These are phyloP conservation scores for Lordiphosa clarofinis DNA, from an alignment of 1,140 invertebrate species.

Conservation along the genomic window DNA sequence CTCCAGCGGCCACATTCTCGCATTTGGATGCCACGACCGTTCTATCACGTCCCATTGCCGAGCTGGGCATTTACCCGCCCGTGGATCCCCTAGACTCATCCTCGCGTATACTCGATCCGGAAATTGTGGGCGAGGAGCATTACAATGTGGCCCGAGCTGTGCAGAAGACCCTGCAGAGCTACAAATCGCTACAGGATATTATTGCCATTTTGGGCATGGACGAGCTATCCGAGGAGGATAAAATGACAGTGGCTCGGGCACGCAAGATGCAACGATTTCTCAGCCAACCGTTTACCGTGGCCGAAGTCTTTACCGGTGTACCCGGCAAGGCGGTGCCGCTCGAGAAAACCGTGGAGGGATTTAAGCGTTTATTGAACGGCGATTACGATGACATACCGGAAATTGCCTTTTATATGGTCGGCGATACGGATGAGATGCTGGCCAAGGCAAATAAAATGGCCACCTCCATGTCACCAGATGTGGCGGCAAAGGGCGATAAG, in stretches of 20 bases:
- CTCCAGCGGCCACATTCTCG: conserved; percentile 91
- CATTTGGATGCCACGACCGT: conserved; percentile 93
- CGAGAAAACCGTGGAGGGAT: conserved; percentile 82
- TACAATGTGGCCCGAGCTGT: conserved; percentile 89
- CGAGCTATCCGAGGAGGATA: conserved; percentile 92
- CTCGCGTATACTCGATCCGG: conserved; percentile 90
- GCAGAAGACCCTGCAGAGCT: conserved; percentile 90
- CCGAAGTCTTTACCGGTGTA: conserved; percentile 86
- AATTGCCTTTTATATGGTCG: conserved; percentile 94
- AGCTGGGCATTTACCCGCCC: conserved; percentile 91
- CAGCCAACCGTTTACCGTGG: conserved; percentile 90
- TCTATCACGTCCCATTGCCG: conserved; percentile 89
- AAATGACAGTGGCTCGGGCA: conserved; percentile 89
- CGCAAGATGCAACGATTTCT: conserved; percentile 91
- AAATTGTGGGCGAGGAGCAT: conserved; percentile 89
- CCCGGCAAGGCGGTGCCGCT: conserved; percentile 84
- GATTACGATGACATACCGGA: conserved; percentile 91
- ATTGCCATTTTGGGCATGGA: conserved; percentile 93
- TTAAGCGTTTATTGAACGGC: conserved; percentile 83
- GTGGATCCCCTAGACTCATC: conserved; percentile 92
- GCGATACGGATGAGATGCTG: conserved; percentile 88
- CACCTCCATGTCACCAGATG: conserved; percentile 46
- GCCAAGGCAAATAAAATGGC: conserved; percentile 88
- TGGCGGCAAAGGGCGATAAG: neutral
- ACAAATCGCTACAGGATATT: conserved; percentile 89